Conservation (phyloP, 2,113 vertebrate species). For the Pseudorhombus dupliciocellatus region DNA sequence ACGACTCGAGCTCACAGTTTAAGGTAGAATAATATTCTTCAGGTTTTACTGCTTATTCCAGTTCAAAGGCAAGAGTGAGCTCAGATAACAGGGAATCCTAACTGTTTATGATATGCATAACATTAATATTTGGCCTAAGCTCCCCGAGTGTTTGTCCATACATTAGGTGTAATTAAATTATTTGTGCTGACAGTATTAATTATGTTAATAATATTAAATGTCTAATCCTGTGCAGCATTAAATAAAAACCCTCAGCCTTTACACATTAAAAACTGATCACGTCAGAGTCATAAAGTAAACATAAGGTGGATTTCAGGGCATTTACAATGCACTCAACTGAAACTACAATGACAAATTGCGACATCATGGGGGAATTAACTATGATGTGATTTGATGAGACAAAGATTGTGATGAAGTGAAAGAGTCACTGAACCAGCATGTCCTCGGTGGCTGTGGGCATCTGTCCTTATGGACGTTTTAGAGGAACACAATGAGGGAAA, state of each 20-base stretch:
- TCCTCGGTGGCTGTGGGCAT: constrained; percentile 66
- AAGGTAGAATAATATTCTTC: constrained; percentile 26
- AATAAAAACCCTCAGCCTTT: constrained; percentile 1
- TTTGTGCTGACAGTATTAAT: constrained; percentile 6
- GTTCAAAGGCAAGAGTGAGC: constrained; percentile 26
- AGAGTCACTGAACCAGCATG: constrained; percentile 69
- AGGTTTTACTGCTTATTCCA: constrained; percentile 18
- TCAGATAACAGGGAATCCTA: neutral
- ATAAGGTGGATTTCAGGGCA: constrained; percentile 69
- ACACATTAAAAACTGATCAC: constrained; percentile 25
- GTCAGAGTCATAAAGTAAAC: constrained; percentile 55
- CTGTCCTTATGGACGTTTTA: constrained; percentile 70
- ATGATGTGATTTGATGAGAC: constrained; percentile 79
- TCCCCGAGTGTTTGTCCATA: constrained; percentile 8
- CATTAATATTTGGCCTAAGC: neutral
- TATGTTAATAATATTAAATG: neutral
- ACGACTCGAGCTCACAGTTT: constrained; percentile 35
- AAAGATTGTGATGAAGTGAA: constrained; percentile 75
- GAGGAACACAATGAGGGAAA: constrained; percentile 54
- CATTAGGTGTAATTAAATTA: constrained; percentile 1
- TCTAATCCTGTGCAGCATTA: constrained; percentile 15
- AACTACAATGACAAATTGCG: constrained; percentile 66
- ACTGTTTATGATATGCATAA: constrained; percentile 16
- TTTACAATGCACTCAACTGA: constrained; percentile 66
- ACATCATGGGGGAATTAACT: constrained; percentile 62